Evolutionary conservation across 2,113 vertebrate genomes (phyloP), one percentile per base, ranked within the genome.

Genomic region (Australoheros scitulus): DNA sequence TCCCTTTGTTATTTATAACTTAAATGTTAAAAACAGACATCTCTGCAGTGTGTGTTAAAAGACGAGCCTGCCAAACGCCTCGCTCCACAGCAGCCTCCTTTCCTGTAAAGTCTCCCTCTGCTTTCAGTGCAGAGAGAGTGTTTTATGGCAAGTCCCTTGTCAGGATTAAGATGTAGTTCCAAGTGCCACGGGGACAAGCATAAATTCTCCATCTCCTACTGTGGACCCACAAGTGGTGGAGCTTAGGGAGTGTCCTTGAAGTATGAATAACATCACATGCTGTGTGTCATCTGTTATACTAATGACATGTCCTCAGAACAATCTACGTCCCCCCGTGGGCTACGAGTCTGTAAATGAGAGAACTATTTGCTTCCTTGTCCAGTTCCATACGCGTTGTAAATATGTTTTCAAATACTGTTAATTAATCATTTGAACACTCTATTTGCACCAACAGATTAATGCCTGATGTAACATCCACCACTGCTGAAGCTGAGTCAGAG

Each of bases 21-120:
- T 82, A 88, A 93, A 95, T 91, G 92, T 91, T 90, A 92, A 93
- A 95, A 95, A 92, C 94, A 94, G 93, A 81, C 83, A 79, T 88
- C 84, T 92, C 92, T 91, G 91, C 86, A 79, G 83, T 78, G 59
- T 85, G 77, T 87, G 83, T 93, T 93, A 93, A 84, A 83, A 90
- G 75, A 80, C 22, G 11, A 76, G 83, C 83, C 85, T 88, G 92
- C 89, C 90, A 92, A 94, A 83, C 17, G 80, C 68, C 80, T 88
- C 60, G 60, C 91, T 85, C 68, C 82, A 72, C 80, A 4, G 75
- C 82, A 76, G 75, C 75, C 89, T 92, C 89, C 78, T 90, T 87
- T 82, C 77, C 86, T 82, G 65, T 83, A 84, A 81, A 83, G 77
- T 70, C 89, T 87, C 70, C 59, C 79, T 82, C 74, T 85, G 78